A percentile compares a stretch with the other conserved stretches of the same genome.
phyloP scores from a whole-genome alignment of 2,113 vertebrate genomes.

The Percopsis transmontana region DNA sequence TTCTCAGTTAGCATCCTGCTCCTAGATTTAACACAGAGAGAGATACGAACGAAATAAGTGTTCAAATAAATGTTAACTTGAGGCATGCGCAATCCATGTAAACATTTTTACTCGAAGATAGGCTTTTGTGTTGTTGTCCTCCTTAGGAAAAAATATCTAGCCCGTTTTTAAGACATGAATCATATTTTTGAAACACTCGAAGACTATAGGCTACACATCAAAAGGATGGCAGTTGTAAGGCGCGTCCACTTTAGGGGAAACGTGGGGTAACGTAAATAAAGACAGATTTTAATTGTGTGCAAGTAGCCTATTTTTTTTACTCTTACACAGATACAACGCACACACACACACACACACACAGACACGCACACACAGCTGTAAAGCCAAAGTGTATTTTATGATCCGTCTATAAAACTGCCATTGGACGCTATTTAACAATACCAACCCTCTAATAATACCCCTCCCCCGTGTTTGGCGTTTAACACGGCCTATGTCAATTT shows the following conservation, averaged over 20 bases:
- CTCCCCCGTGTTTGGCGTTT: not conserved
- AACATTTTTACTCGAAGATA: slow-evolving; percentile 61
- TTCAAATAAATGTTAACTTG: slow-evolving; percentile 40
- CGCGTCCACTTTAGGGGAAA: slow-evolving; percentile 12
- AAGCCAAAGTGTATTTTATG: slow-evolving; percentile 58
- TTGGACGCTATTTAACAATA: slow-evolving; percentile 46
- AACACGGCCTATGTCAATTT: slow-evolving; percentile 18
- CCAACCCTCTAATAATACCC: slow-evolving; percentile 39
- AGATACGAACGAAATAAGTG: slow-evolving; percentile 50
- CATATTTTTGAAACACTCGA: not conserved
- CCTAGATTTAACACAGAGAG: slow-evolving; percentile 54
- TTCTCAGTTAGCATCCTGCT: slow-evolving; percentile 47
- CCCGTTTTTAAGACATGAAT: slow-evolving; percentile 24
- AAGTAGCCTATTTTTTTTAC: not conserved
- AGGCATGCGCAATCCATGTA: slow-evolving; percentile 76
- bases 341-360: slow-evolving; percentile 21
- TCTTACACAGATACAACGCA: slow-evolving; percentile 1
- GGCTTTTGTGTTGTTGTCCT: slow-evolving; percentile 7
- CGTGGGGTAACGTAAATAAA: not conserved
- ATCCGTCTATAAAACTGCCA: slow-evolving; percentile 56
- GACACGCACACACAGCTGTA: slow-evolving; percentile 22
- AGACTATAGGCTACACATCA: not conserved
- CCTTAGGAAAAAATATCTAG: not conserved
- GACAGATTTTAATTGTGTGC: slow-evolving; percentile 1
- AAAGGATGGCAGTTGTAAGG: slow-evolving; percentile 14